Conservation (phyloP, 2,113 vertebrate species). For the Panthera tigris region DNA sequence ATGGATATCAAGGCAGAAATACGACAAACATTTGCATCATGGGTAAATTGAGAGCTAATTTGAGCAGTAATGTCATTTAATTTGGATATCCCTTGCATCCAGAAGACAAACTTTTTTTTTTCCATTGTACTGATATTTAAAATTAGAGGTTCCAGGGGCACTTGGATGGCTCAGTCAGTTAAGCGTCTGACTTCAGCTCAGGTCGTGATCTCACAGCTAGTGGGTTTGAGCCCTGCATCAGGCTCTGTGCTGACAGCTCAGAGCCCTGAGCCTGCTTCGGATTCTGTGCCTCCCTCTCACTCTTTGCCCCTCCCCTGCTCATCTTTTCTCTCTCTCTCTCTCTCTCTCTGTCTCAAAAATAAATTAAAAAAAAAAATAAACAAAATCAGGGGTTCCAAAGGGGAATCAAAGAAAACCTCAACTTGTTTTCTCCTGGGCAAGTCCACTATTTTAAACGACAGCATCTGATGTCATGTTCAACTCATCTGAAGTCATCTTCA, state of each 20-base stretch:
- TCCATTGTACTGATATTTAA: not conserved
- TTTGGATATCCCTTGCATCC: not conserved
- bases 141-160: not conserved
- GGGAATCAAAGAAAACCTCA: not conserved
- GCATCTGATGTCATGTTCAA: not conserved
- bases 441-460: not conserved
- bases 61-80: not conserved
- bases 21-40: not conserved
- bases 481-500: not conserved
- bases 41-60: not conserved
- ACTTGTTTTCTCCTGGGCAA: not conserved
- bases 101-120: not conserved
- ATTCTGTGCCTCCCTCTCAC: too few species aligned
- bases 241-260: too few species aligned
- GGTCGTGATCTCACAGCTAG: too few species aligned
- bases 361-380: too few species aligned
- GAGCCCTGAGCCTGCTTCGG: too few species aligned
- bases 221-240: too few species aligned
- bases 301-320: too few species aligned
- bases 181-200: too few species aligned
- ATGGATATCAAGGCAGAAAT: not conserved
- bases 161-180: too few species aligned
- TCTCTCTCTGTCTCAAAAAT: too few species aligned
- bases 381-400: not conserved
- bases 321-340: too few species aligned